Conservation (phyloP, 2,113 vertebrate species). For the Manacus vitellinus region DNA sequence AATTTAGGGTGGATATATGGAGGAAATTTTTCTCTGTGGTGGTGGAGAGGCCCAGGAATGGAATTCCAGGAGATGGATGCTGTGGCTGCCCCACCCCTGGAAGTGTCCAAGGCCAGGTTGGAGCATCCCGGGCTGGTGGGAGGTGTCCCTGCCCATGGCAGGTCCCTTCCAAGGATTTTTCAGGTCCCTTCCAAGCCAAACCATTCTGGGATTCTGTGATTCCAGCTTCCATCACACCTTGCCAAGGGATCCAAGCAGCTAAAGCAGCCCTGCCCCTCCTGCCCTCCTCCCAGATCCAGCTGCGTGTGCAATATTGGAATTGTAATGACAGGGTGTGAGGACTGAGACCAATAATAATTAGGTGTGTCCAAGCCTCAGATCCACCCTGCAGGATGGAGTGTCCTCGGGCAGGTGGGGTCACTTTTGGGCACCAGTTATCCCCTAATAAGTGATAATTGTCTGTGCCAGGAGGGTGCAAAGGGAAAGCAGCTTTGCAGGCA, state of each 20-base stretch:
- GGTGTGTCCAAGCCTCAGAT: constrained; percentile 8
- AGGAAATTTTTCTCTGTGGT: neutral
- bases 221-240: too few relatives aligned
- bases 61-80: neutral
- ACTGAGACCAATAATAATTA: neutral
- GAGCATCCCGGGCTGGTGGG: neutral
- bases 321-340: neutral
- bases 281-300: neutral
- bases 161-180: neutral
- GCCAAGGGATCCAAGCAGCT: neutral
- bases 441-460: neutral
- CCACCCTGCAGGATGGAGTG: neutral
- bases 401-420: neutral
- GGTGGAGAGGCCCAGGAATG: neutral
- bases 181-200: neutral
- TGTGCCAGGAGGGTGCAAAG: neutral
- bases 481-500: neutral
- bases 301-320: neutral
- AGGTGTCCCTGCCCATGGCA: neutral
- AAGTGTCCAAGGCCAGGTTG: neutral
- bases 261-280: neutral
- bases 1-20: neutral
- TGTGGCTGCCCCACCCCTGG: too few relatives aligned
- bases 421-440: neutral
- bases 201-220: fast-evolving